Conservation (phyloP, 2,888 invertebrate genomes). For the Helicoverpa assulta region DNA sequence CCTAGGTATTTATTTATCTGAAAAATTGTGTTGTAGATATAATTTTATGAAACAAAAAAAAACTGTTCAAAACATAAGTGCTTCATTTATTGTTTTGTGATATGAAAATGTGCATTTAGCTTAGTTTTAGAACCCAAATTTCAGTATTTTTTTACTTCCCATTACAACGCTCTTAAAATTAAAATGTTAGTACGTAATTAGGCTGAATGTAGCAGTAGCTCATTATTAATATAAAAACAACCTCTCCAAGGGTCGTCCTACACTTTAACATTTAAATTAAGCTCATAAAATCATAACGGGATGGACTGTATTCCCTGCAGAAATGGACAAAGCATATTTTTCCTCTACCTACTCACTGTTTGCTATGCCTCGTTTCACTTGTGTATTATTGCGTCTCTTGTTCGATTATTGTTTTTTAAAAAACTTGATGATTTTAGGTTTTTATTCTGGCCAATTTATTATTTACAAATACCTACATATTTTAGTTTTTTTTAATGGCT, state of each 20-base stretch:
- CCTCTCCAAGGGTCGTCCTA: constrained; percentile 27
- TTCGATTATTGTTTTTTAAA: neutral
- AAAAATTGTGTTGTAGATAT: no score
- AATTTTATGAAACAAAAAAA: no score
- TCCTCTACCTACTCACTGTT: constrained; percentile 1
- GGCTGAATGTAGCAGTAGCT: constrained; percentile 38
- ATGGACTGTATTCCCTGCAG: constrained; percentile 2
- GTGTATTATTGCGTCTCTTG: neutral
- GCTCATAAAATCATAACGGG: constrained; percentile 47
- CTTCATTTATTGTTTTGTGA: no score
- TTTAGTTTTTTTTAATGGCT: no score
- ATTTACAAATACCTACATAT: no score
- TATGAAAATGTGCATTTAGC: no score
- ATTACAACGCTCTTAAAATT: constrained; percentile 40
- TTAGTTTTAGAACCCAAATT: no score
- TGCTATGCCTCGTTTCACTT: neutral
- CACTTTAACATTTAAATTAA: constrained; percentile 43
- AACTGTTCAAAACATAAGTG: no score
- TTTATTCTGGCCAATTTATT: no score
- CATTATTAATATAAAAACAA: constrained; percentile 53
- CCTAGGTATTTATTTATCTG: no score
- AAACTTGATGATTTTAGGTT: neutral
- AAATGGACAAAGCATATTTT: constrained; percentile 1
- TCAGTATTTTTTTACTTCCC: constrained; percentile 7
- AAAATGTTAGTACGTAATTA: constrained; percentile 43